Evolutionary conservation across 2,888 invertebrate species (phyloP).

Genomic region (Rotaria socialis): DNA sequence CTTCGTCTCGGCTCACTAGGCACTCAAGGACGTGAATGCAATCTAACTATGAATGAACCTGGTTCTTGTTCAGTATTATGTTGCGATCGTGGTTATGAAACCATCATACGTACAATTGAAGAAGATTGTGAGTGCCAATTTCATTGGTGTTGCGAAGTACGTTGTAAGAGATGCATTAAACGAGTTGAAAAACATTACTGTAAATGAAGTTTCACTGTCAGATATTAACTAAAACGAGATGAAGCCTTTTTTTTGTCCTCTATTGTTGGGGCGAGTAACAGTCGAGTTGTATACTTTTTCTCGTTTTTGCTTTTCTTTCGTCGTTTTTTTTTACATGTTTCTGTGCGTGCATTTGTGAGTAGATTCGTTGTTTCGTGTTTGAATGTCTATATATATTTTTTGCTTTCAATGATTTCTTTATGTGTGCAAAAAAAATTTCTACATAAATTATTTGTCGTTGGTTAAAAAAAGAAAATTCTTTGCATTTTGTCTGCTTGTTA

Average conservation of each 20-base stretch:
- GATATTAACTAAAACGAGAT: background rate
- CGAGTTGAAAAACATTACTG: constrained; percentile 42
- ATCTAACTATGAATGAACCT: constrained; percentile 75
- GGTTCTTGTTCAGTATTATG: constrained; percentile 81
- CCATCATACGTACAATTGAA: constrained; percentile 73
- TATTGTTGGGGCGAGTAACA: background rate
- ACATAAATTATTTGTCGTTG: constrained; percentile 25
- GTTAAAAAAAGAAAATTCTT: background rate
- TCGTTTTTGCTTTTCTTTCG: background rate
- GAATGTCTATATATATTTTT: constrained; percentile 15
- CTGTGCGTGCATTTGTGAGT: background rate
- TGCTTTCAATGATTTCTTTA: background rate
- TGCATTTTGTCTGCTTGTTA: background rate
- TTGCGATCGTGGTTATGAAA: constrained; percentile 78
- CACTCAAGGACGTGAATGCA: constrained; percentile 76
- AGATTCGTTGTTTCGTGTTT: constrained; percentile 25
- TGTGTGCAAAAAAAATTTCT: background rate
- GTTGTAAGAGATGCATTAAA: constrained; percentile 71
- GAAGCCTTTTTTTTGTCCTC: background rate
- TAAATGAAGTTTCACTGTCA: constrained; percentile 34
- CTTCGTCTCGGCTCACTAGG: constrained; percentile 77
- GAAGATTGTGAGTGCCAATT: constrained; percentile 84
- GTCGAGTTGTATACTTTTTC: constrained; percentile 24
- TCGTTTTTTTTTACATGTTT: background rate
- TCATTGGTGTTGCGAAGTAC: constrained; percentile 83